Percentiles rank a stretch among this genome's conserved stretches.
Conservation (phyloP, 2,113 vertebrate species). For the Aramus guarauna region DNA sequence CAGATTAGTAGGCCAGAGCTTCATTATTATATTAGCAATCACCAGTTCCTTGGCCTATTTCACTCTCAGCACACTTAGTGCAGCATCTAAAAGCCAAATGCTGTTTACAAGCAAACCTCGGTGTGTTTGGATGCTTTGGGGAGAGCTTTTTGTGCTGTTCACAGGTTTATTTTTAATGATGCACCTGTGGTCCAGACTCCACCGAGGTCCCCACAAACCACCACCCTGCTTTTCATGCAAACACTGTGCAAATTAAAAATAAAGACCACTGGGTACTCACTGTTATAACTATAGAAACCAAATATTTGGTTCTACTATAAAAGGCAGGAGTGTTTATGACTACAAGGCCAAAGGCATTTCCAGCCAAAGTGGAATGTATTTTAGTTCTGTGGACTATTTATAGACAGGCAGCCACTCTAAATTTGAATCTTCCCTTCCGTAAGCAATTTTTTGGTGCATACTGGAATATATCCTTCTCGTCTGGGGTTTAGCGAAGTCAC, state of each 20-base stretch:
- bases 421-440: slow-evolving; percentile 63
- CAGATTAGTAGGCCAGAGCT: slow-evolving; percentile 59
- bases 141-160: neutral
- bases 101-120: slow-evolving; percentile 14
- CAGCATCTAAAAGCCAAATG: slow-evolving; percentile 28
- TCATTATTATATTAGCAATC: slow-evolving; percentile 59
- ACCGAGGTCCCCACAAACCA: neutral
- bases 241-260: slow-evolving; percentile 32
- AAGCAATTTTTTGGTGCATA: slow-evolving; percentile 47
- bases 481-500: neutral
- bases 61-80: neutral
- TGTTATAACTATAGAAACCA: slow-evolving; percentile 61
- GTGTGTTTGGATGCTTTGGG: neutral
- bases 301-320: slow-evolving; percentile 63
- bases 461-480: neutral
- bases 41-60: slow-evolving; percentile 21
- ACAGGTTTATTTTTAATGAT: slow-evolving; percentile 55
- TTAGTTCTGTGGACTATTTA: slow-evolving; percentile 57
- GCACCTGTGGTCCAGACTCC: slow-evolving; percentile 40
- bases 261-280: slow-evolving; percentile 34
- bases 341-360: slow-evolving; percentile 49
- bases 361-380: slow-evolving; percentile 60
- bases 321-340: slow-evolving; percentile 57
- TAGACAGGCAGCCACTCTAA: slow-evolving; percentile 44
- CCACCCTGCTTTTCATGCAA: slow-evolving; percentile 25